Conservation (phyloP, 2,113 vertebrate genomes). For the Danio rerio region DNA sequence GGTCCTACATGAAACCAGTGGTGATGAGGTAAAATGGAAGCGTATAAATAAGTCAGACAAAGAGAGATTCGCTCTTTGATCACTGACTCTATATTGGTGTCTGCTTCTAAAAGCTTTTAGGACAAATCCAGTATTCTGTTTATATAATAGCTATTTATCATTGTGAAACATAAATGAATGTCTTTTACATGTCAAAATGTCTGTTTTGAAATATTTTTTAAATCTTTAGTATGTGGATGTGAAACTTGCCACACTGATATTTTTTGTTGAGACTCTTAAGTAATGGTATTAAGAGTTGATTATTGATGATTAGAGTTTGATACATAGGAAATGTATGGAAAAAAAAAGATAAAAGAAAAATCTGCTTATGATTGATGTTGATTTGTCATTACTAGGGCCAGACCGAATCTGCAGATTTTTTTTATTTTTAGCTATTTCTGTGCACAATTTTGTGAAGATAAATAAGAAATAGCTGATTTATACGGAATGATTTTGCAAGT, state of each 20-base stretch:
- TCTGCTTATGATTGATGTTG: no score
- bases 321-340: no score
- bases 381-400: no score
- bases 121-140: background rate
- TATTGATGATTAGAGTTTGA: no score
- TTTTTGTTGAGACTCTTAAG: background rate
- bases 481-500: no score
- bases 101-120: slow-evolving; percentile 18
- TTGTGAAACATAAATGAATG: background rate
- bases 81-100: background rate
- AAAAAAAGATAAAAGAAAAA: no score
- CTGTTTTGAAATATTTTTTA: background rate
- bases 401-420: no score
- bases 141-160: background rate
- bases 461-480: no score
- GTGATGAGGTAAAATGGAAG: slow-evolving; percentile 47
- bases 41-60: slow-evolving; percentile 72
- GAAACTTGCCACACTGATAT: background rate
- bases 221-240: background rate
- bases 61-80: slow-evolving; percentile 56
- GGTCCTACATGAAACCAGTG: slow-evolving; percentile 46
- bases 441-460: no score
- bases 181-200: background rate
- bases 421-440: no score
- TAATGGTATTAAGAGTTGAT: background rate